These are phyloP conservation scores for western clawed frog (Xenopus tropicalis) DNA, from an alignment of 2,113 vertebrate genomes.

Conservation along the genomic window UCB_Xtro_10.0 CM004448.2:109890001-109890500, in stretches of 20 bases:
- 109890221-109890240: conserved; percentile 26
- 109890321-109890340: conserved; percentile 17
- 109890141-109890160: no score
- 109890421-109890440: conserved; percentile 9
- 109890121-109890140: no score
- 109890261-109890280: conserved; percentile 14
- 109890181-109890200: no score
- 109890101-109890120: no score
- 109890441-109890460: not conserved
- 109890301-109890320: conserved; percentile 31
- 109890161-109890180: no score
- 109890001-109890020: no score
- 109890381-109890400: conserved; percentile 25
- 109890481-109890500: no score
- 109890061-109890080: no score
- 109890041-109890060: no score
- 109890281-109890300: conserved; percentile 33
- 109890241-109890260: conserved; percentile 29
- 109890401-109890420: conserved; percentile 21
- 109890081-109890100: no score
- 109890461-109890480: no score
- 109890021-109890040: no score
- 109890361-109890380: conserved; percentile 9
- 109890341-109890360: conserved; percentile 20
- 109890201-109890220: conserved; percentile 24